These are phyloP conservation scores for Cervus canadensis DNA, from an alignment of 2,113 vertebrate genomes.

Conservation along the genomic window DNA sequence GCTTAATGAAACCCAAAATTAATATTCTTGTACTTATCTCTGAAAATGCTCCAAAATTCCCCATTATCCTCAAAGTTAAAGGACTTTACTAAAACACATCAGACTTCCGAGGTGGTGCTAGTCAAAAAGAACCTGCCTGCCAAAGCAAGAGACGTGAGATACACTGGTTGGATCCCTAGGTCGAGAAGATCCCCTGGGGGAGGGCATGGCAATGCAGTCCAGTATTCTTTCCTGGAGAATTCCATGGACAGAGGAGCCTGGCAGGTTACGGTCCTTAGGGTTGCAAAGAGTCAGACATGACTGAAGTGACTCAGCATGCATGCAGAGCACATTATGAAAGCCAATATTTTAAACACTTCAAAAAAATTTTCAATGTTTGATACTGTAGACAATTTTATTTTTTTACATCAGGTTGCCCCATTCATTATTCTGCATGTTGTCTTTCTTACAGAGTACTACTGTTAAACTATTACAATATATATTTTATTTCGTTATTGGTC, in stretches of 20 bases:
- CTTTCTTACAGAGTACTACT: not conserved
- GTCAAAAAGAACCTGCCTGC: not conserved
- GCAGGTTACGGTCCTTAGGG: not conserved
- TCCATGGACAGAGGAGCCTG: not conserved
- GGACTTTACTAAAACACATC: not conserved
- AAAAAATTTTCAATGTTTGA: not conserved
- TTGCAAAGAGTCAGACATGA: not conserved
- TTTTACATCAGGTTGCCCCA: not conserved
- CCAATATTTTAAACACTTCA: not conserved
- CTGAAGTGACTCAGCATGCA: not conserved
- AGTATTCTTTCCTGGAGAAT: not conserved
- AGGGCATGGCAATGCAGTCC: not conserved
- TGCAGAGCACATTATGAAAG: not conserved
- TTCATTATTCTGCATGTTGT: not conserved
- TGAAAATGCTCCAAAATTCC: not conserved
- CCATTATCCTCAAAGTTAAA: not conserved
- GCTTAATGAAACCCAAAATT: not conserved
- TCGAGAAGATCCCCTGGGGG: not conserved
- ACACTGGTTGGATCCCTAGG: not conserved
- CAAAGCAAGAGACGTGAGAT: not conserved
- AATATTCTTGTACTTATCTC: not conserved
- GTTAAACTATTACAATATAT: not conserved
- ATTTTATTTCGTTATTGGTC: not conserved
- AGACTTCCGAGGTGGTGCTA: rapidly evolving
- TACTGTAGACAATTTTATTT: not conserved